A percentile compares a stretch with the other conserved stretches of the same genome.
Evolutionary conservation across 1,140 invertebrate genomes (phyloP).

Genomic region (Zaprionus ghesquierei): DNA sequence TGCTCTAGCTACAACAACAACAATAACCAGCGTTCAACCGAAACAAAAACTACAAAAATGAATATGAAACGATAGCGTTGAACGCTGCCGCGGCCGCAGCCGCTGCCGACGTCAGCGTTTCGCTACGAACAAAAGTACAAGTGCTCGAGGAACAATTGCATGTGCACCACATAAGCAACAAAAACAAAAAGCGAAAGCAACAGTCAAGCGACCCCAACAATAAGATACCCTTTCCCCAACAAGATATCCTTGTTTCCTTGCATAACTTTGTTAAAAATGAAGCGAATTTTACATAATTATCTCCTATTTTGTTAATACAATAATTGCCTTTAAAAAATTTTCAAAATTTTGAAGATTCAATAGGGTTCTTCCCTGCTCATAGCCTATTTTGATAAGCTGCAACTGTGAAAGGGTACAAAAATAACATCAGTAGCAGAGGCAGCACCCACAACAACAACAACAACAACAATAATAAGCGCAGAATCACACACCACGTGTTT

Average conservation of each 20-base stretch:
- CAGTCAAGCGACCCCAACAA: no score
- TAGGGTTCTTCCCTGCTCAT: no score
- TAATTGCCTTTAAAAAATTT: no score
- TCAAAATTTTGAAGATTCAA: no score
- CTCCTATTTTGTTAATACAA: no score
- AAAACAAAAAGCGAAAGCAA: slow-evolving; percentile 23
- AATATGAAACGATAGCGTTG: background rate
- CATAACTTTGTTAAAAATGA: no score
- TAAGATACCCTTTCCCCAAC: no score
- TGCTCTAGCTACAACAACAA: slow-evolving; percentile 25
- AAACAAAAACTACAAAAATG: slow-evolving; percentile 22
- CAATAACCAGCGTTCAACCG: slow-evolving; percentile 22
- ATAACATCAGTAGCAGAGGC: slow-evolving; percentile 31
- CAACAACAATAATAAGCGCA: slow-evolving; percentile 33
- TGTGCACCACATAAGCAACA: slow-evolving; percentile 32
- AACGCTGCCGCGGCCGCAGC: background rate
- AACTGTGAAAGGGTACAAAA: no score
- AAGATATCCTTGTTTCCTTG: no score
- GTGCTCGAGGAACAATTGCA: slow-evolving; percentile 45
- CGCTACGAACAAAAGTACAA: slow-evolving; percentile 39
- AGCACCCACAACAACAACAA: slow-evolving; percentile 23
- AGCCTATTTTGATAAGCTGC: no score
- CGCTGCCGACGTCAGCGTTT: slow-evolving; percentile 10
- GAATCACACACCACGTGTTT: slow-evolving; percentile 66
- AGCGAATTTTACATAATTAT: no score